Conservation (phyloP, 2,888 invertebrate species). For the Melanchra persicariae region DNA sequence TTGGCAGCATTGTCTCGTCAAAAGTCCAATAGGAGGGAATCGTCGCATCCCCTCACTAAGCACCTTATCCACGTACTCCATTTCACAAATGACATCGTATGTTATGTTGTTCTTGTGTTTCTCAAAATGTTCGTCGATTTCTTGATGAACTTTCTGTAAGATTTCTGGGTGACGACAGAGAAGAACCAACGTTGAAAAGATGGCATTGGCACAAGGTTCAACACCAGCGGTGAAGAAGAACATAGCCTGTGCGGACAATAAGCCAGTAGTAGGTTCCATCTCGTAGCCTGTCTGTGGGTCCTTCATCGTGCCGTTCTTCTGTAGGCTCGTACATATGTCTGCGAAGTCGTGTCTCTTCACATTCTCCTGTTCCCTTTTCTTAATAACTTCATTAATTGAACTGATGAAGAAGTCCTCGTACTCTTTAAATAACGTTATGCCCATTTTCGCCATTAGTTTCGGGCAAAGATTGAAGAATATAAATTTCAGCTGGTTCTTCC, state of each 20-base stretch:
- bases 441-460: slow-evolving; percentile 61
- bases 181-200: slow-evolving; percentile 71
- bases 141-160: slow-evolving; percentile 65
- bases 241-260: slow-evolving; percentile 62
- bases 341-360: slow-evolving; percentile 77
- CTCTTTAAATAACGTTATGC: slow-evolving; percentile 72
- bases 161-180: slow-evolving; percentile 75
- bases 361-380: slow-evolving; percentile 70
- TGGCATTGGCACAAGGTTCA: slow-evolving; percentile 71
- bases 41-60: slow-evolving; percentile 74
- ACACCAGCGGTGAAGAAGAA: slow-evolving; percentile 75
- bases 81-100: slow-evolving; percentile 68
- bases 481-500: slow-evolving; percentile 60
- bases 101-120: slow-evolving; percentile 43
- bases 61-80: slow-evolving; percentile 79
- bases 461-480: slow-evolving; percentile 55
- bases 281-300: slow-evolving; percentile 73
- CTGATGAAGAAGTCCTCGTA: slow-evolving; percentile 77
- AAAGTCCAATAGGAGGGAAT: slow-evolving; percentile 76
- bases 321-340: slow-evolving; percentile 75
- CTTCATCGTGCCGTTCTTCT: slow-evolving; percentile 73
- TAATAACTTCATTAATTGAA: slow-evolving; percentile 75
- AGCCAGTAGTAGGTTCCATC: slow-evolving; percentile 75
- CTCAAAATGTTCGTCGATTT: slow-evolving; percentile 54
- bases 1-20: slow-evolving; percentile 72